These are phyloP conservation scores for Caenorhabditis remanei DNA, from an alignment of 1,140 invertebrate species.

Conservation along the genomic window DNA sequence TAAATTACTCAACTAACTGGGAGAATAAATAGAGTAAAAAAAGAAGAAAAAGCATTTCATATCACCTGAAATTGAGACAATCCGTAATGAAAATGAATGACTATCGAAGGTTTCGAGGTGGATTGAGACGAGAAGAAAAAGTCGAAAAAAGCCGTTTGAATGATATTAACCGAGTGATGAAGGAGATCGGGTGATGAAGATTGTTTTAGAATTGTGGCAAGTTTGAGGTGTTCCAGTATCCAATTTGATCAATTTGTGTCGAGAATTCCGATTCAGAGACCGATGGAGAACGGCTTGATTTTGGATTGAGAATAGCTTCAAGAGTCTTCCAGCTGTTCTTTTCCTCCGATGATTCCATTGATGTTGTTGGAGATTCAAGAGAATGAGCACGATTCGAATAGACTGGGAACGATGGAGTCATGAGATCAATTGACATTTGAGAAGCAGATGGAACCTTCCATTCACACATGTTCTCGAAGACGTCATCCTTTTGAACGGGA, in stretches of 20 bases:
- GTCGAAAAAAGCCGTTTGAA: neutral
- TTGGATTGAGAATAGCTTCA: neutral
- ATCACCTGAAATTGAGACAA: conserved; percentile 12
- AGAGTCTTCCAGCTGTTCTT: conserved; percentile 21
- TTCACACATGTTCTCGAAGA: conserved; percentile 18
- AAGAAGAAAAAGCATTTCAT: neutral
- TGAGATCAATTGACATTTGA: neutral
- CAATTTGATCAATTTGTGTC: neutral
- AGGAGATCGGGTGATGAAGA: neutral
- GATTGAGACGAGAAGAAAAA: neutral
- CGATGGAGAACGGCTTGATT: conserved; percentile 20
- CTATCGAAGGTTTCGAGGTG: neutral
- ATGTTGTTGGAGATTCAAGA: conserved; percentile 15
- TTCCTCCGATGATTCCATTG: neutral
- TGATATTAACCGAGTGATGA: conserved; percentile 16
- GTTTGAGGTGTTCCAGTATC: conserved; percentile 13
- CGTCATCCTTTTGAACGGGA: neutral
- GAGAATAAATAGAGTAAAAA: neutral
- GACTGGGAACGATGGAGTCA: neutral
- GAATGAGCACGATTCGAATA: neutral
- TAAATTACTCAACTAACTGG: neutral
- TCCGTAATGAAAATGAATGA: conserved; percentile 4
- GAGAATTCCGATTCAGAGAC: neutral
- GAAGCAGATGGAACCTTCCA: neutral
- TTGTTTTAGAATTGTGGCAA: conserved; percentile 2